These are phyloP conservation scores for Caenorhabditis briggsae DNA, from an alignment of 1,140 invertebrate species.

Conservation along the genomic window DNA sequence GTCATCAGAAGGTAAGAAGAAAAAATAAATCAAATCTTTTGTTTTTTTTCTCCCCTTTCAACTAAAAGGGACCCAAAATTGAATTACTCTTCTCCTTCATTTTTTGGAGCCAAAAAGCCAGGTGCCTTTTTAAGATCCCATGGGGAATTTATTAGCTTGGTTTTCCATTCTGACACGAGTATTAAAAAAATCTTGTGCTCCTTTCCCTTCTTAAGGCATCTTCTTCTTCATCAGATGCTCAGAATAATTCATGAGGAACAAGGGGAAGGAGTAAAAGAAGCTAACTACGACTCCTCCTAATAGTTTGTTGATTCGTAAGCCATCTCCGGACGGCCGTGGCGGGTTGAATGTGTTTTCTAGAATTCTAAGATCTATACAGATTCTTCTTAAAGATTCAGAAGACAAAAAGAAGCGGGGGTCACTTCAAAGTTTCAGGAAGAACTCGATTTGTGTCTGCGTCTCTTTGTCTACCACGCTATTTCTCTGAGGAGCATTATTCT, in stretches of 20 bases:
- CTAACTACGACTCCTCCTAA: conserved; percentile 36
- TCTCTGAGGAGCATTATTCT: conserved; percentile 1
- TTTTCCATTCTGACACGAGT: not conserved
- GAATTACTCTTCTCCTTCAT: not conserved
- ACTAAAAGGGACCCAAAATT: not conserved
- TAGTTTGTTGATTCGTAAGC: conserved; percentile 47
- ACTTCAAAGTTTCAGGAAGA: not conserved
- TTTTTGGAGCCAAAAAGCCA: not conserved
- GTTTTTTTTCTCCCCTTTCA: not conserved
- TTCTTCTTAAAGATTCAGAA: not conserved
- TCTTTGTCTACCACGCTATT: not conserved
- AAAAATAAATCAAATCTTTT: conserved; percentile 9
- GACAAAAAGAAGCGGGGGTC: not conserved
- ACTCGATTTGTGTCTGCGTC: conserved; percentile 35
- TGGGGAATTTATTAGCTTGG: not conserved
- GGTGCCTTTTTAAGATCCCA: not conserved
- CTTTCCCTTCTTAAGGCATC: not conserved
- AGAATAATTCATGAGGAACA: conserved; percentile 33
- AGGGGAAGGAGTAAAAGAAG: not conserved
- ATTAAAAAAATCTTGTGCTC: not conserved
- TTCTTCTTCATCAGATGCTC: conserved; percentile 31
- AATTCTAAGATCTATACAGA: not conserved
- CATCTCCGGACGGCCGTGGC: not conserved
- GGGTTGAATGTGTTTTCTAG: no score
- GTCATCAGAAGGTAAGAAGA: conserved; percentile 36